These are phyloP conservation scores for Tonatia bakeri DNA, from an alignment of 2,113 vertebrate species.

Conservation along the genomic window DNA sequence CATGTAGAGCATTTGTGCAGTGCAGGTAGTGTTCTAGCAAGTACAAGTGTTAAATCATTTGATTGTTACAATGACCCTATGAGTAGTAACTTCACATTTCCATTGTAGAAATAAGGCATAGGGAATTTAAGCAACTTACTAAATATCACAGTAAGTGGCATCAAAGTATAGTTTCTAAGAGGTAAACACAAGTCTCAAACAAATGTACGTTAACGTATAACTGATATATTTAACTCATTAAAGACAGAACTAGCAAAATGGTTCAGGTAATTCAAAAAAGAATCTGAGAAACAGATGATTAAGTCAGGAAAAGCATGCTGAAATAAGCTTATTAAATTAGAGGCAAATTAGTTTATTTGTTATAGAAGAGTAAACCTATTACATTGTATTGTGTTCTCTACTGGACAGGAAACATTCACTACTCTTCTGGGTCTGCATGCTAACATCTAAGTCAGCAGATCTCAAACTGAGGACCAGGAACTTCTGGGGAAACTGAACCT, in stretches of 20 bases:
- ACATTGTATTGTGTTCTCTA: not conserved
- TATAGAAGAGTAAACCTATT: not conserved
- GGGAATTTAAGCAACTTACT: not conserved
- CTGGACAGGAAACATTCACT: not conserved
- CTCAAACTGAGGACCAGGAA: not conserved
- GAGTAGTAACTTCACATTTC: not conserved
- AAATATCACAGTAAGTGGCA: not conserved
- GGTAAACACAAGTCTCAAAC: not conserved
- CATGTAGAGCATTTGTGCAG: not conserved
- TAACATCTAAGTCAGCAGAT: not conserved
- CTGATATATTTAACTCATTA: not conserved
- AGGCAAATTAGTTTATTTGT: not conserved
- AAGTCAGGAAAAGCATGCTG: not conserved
- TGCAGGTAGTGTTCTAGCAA: not conserved
- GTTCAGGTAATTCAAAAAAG: not conserved
- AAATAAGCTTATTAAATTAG: not conserved
- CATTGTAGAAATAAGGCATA: not conserved
- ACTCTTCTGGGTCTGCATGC: not conserved
- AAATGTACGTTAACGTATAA: not conserved
- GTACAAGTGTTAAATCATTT: not conserved
- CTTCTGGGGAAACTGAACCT: not conserved
- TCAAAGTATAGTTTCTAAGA: not conserved
- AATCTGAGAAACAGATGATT: not conserved
- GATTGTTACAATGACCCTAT: not conserved
- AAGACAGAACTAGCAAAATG: not conserved